Evolutionary conservation across 2,797 vertebrate genomes (phyloP), one percentile per base, ranked within the genome.

Genomic region (Lacerta bilineata): DNA sequence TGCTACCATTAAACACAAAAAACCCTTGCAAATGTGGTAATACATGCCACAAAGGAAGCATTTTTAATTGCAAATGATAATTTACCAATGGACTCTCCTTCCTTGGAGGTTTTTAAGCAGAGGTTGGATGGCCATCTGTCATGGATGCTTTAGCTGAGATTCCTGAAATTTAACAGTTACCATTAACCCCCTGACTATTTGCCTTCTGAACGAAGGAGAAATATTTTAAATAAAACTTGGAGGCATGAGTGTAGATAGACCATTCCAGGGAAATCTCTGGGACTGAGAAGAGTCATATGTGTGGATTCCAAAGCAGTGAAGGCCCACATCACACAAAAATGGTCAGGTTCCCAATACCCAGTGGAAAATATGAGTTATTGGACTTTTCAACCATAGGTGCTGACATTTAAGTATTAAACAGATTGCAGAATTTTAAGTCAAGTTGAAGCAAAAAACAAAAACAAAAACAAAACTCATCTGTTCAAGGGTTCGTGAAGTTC

Each of bases 401-500:
- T 46, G 43, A 27, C 17, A 75, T 46, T 46, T 78, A 46, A 27
- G 84, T 61, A 50, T 1, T 0, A 50, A 11, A 39, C 20, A 23
- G 8, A 39, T 2, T 39, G 41, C 41, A 23, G 29, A 86, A 80
- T 50, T 55, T 25, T 68, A 55, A 13, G 29, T 86, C 55, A 76
- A 77, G 10, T 9, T 4, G 25, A 66, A 71, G 66, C 36, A 71
- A 46, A 18, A 64, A 50, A 50, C 50, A 33, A 33, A 72, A n/a
- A 55, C 3, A 50, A 50, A 46, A 50, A 13, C 11, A 74, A 46
- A 41, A 4, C 82, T 0, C 23, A 5, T 68, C 85, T 64, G 91
- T 2, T 79, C 9, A 91, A 80, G 13, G 41, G 55, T 18, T 91
- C 59, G 80, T 75, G 83, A 80, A 64, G 5, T 77, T 84, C 80